Percentiles rank a stretch among this genome's conserved stretches.
Conservation (phyloP, 2,888 invertebrate species). For the Agriopis marginaria region DNA sequence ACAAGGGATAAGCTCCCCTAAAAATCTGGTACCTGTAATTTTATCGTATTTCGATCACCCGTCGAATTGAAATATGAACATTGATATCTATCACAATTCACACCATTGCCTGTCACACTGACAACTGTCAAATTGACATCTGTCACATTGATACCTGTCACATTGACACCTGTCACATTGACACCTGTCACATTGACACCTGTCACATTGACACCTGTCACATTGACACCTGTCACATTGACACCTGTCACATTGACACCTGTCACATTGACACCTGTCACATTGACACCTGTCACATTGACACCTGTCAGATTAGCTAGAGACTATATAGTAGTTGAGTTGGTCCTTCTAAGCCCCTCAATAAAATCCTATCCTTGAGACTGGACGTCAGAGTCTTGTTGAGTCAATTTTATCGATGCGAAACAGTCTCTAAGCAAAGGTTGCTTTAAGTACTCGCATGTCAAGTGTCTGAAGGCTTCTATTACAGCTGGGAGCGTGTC, state of each 20-base stretch:
- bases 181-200: too few species aligned
- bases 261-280: too few species aligned
- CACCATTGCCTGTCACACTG: too few species aligned
- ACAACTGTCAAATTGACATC: not conserved
- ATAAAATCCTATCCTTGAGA: not conserved
- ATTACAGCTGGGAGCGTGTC: constrained; percentile 58
- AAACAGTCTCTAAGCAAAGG: constrained; percentile 55
- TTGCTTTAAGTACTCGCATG: constrained; percentile 46
- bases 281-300: too few species aligned
- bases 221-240: too few species aligned
- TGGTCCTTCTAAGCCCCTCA: not conserved
- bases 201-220: too few species aligned
- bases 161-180: too few species aligned
- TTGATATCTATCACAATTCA: not conserved
- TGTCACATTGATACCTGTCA: not conserved
- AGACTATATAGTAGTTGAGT: not conserved
- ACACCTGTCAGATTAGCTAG: too few species aligned
- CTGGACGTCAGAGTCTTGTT: constrained; percentile 45
- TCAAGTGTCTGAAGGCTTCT: constrained; percentile 59
- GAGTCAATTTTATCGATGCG: constrained; percentile 57
- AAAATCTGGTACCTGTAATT: not conserved
- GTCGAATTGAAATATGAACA: not conserved
- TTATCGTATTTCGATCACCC: not conserved
- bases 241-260: too few species aligned
- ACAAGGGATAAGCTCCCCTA: not conserved